These are phyloP conservation scores for Corapipo altera DNA, from an alignment of 2,113 vertebrate genomes.

Conservation along the genomic window DNA sequence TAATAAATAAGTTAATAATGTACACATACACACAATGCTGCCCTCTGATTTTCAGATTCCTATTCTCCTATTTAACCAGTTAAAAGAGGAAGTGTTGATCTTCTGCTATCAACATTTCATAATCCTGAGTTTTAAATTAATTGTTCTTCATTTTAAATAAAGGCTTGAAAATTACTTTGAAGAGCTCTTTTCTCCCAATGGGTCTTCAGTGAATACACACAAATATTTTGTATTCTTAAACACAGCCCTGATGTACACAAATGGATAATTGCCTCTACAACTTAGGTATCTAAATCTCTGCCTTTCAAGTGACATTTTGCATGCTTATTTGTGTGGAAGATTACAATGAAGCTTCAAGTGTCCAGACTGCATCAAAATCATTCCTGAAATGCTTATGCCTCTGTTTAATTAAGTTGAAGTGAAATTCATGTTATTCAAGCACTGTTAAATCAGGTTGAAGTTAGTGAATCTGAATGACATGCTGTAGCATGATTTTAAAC, in stretches of 20 bases:
- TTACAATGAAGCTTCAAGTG: conserved; percentile 45
- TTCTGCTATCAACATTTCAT: neutral
- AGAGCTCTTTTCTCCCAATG: neutral
- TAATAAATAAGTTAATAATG: neutral
- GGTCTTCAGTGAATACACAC: neutral
- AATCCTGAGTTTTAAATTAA: neutral
- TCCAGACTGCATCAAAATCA: conserved; percentile 43
- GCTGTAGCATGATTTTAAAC: conserved; percentile 32
- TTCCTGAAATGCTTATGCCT: conserved; percentile 50
- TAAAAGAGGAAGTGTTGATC: neutral
- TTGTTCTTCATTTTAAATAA: conserved; percentile 17
- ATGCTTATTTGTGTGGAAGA: conserved; percentile 52
- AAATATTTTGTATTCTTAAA: conserved; percentile 45
- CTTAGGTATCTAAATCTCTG: conserved; percentile 34
- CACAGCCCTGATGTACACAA: conserved; percentile 5
- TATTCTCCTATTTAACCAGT: neutral
- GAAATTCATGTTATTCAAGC: conserved; percentile 58
- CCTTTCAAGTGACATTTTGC: conserved; percentile 56
- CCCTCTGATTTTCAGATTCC: conserved; percentile 2
- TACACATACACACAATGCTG: neutral
- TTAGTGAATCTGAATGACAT: conserved; percentile 32
- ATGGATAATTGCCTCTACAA: conserved; percentile 55
- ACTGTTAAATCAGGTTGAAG: conserved; percentile 51
- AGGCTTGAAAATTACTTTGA: conserved; percentile 32
- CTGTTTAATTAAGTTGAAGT: conserved; percentile 61